These are phyloP conservation scores for Hyperoodon ampullatus DNA, from an alignment of 2,113 vertebrate species.

Conservation along the genomic window DNA sequence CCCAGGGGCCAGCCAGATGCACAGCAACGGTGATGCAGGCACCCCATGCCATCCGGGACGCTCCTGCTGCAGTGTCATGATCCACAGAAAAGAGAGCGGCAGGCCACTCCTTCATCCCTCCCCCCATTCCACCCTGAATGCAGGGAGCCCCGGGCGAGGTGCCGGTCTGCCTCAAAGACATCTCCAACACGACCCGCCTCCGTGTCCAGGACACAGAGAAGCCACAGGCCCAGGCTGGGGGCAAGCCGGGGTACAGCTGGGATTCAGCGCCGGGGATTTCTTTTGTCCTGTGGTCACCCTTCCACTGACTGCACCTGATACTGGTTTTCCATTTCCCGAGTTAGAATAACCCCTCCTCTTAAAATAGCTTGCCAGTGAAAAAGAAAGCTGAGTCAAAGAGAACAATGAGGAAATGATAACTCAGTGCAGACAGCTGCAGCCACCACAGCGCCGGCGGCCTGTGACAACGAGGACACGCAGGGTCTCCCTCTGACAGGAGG, in stretches of 20 bases:
- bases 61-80: constrained; percentile 57
- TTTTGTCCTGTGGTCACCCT: not conserved
- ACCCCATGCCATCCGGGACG: constrained; percentile 63
- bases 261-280: fast-evolving
- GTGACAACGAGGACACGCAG: no score
- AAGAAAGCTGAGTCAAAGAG: not conserved
- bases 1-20: not conserved
- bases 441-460: not conserved
- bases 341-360: not conserved
- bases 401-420: not conserved
- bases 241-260: not conserved
- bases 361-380: constrained; percentile 7
- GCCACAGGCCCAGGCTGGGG: not conserved
- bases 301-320: not conserved
- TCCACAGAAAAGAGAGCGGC: constrained; percentile 75
- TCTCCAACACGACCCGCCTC: not conserved
- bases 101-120: not conserved
- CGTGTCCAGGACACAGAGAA: not conserved
- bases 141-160: not conserved
- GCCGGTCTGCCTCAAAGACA: not conserved
- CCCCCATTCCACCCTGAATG: fast-evolving
- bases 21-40: not conserved
- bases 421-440: not conserved
- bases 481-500: fast-evolving
- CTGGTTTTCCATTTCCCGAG: not conserved